Evolutionary conservation across 2,888 invertebrate species (phyloP), one percentile per base, ranked within the genome.

Genomic region (Polymixis lichenea): DNA sequence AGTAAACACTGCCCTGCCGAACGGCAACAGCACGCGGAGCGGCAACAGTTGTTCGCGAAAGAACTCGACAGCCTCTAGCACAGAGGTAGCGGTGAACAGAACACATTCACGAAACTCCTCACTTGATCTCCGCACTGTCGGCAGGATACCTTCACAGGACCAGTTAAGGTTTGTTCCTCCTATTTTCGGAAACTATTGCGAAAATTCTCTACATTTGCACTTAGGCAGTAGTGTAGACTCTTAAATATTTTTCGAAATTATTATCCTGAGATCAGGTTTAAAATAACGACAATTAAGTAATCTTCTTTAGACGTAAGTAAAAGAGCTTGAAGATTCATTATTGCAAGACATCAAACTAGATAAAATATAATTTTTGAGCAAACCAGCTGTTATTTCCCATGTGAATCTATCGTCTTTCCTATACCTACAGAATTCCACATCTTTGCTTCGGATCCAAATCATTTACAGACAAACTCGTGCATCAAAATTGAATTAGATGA

Each of bases 21-120:
- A 87, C 70, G 90, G 88, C 68, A 92, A 87, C 72, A 93, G 83
- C 88, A 89, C 92, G 5, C 92, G 95, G 68, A 95, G 89, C 85
- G 92, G 92, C 74, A 93, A 90, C 85, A 91, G 91, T 84, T 93
- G 94, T 73, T 96, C 96, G 13, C 91, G 95, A 25, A 96, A 96
- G 83, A 96, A 94, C 82, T 96, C 95, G 0, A 95, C 96, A 72
- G 94, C 96, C 7, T 96, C 96, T 8, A 95, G 87, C 76, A 92
- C 95, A 64, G 96, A 96, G 56, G 92, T 92, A 13, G 86, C 95
- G 25, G 88, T 92, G 28, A 95, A 94, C 72, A 93, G 96, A 77
- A 95, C 96, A 65, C 98, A 98, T 93, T 98, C 98, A 1, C 97
- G 98, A 82, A 98, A 98, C 94, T 98, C 98, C 0, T 98, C 98